Conservation (phyloP, 2,113 vertebrate genomes). For the Ceratotherium simum region DNA sequence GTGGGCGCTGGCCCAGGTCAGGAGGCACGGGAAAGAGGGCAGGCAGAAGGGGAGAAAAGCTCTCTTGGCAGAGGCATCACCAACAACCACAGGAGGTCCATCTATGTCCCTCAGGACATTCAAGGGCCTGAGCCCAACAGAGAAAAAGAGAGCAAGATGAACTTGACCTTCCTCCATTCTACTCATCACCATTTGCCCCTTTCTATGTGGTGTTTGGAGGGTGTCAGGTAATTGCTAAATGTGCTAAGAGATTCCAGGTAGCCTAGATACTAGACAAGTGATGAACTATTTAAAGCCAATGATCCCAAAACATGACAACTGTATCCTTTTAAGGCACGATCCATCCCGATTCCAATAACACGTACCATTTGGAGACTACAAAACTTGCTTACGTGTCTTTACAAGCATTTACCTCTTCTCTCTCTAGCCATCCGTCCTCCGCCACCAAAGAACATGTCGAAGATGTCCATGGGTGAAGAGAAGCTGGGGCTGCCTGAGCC, state of each 20-base stretch:
- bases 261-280: background rate
- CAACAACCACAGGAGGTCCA: background rate
- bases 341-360: background rate
- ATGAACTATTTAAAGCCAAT: background rate
- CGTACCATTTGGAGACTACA: background rate
- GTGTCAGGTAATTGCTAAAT: background rate
- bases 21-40: background rate
- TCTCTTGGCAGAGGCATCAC: background rate
- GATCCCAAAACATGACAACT: background rate
- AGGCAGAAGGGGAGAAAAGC: background rate
- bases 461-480: conserved; percentile 98
- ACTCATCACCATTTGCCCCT: background rate
- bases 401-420: conserved; percentile 91
- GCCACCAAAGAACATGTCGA: conserved; percentile 99
- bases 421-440: conserved; percentile 96
- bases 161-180: background rate
- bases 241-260: background rate
- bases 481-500: conserved; percentile 91
- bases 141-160: background rate
- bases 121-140: background rate
- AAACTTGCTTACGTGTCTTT: background rate
- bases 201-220: background rate
- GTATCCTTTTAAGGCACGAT: background rate
- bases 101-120: background rate
- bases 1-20: rapidly evolving